Evolutionary conservation across 2,113 vertebrate genomes (phyloP).

Genomic region (pig (Sus scrofa)): T2T-Sscrofa CM000820.6:9482001-9482500

Average conservation of each 20-base stretch:
- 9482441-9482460: not conserved
- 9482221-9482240: not conserved
- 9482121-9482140: not conserved
- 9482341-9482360: not conserved
- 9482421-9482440: not conserved
- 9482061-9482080: slow-evolving; percentile 14
- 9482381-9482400: not conserved
- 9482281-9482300: not conserved
- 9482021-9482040: slow-evolving; percentile 33
- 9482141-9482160: not conserved
- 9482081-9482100: not conserved
- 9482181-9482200: not conserved
- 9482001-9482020: slow-evolving; percentile 52
- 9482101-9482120: not conserved
- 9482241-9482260: not conserved
- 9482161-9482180: not conserved
- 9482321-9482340: not conserved
- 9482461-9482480: not conserved
- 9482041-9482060: slow-evolving; percentile 48
- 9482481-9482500: not conserved
- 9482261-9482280: not conserved
- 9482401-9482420: not conserved
- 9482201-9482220: not conserved
- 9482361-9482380: not conserved
- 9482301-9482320: fast-evolving